These are phyloP conservation scores for Centropus bengalensis DNA, from an alignment of 2,113 vertebrate genomes.

Conservation along the genomic window DNA sequence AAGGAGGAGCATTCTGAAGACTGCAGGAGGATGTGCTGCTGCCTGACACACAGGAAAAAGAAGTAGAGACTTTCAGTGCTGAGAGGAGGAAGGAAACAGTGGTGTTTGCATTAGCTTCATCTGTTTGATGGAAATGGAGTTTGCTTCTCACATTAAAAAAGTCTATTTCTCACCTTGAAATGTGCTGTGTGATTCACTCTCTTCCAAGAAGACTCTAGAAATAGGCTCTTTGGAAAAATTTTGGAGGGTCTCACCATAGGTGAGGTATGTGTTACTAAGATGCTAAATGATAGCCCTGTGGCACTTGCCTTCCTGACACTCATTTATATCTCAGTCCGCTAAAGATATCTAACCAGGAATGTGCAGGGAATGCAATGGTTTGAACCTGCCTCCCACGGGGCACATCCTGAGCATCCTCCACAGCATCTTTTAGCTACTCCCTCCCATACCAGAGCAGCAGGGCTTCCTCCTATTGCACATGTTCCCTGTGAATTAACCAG, in stretches of 20 bases:
- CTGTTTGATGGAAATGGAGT: neutral
- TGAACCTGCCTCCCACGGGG: accelerated
- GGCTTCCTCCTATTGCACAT: neutral
- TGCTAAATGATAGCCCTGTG: neutral
- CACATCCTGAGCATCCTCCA: too few relatives aligned
- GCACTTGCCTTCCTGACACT: neutral
- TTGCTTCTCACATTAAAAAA: conserved; percentile 2
- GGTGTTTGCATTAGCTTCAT: neutral
- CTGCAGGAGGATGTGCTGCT: conserved; percentile 19
- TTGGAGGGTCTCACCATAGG: neutral
- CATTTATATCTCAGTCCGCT: neutral
- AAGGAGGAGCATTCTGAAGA: neutral
- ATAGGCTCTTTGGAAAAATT: too few relatives aligned
- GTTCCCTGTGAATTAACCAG: neutral
- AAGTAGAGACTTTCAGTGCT: neutral
- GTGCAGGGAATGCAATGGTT: neutral
- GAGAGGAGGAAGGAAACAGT: neutral
- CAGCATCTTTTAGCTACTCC: neutral
- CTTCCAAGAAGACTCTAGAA: neutral
- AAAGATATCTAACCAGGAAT: neutral
- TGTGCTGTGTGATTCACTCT: neutral
- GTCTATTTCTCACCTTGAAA: neutral
- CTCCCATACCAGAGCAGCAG: neutral
- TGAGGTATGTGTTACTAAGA: neutral
- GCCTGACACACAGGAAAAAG: conserved; percentile 40